Evolutionary conservation across 1,140 invertebrate genomes (phyloP), one percentile per base, ranked within the genome.

Genomic region (Trachelipus rathkii): DNA sequence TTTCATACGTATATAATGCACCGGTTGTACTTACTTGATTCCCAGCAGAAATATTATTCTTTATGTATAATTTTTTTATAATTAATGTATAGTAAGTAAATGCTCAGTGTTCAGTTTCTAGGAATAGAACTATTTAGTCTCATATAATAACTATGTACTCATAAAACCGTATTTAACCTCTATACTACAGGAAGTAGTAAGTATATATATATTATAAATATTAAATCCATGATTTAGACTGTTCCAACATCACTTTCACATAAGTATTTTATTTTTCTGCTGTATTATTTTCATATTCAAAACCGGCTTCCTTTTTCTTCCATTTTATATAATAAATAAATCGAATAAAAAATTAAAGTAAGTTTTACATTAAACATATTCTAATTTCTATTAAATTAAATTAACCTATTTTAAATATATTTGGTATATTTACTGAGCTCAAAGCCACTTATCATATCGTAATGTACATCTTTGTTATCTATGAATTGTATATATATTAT

Each of bases 221-320:
- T n/a, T 60, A 19, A 15, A 60, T 1, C 50, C 50, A 60, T 60
- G 50, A 15, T 60, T 60, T 13, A 19, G 11, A 60, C 8, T 19
- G 19, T n/a, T 8, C 50, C 1, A 60, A 60, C 11, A 60, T 13
- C 4, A 0, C 19, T 19, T 60, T 8, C 2, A 8, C 19, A 15
- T n/a, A 8, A 60, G 8, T 60, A 60, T 60, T 60, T 60, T 60
- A 15, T n/a, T 13, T 13, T 15, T 60, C 19, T 13, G 1, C 8
- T 19, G 2, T n/a, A 15, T 19, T 19, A 60, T 60, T 60, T 60
- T 60, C 50, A 8, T 4, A 19, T 13, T 15, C 50, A 15, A 60
- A 60, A 19, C 50, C 50, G 50, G 19, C 50, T 60, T 60, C 50
- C 50, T 60, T 60, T 19, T 60, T 60, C 50, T 60, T 19, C n/a